These are phyloP conservation scores for Spheniscus humboldti DNA, from an alignment of 2,797 vertebrate genomes.

Conservation along the genomic window DNA sequence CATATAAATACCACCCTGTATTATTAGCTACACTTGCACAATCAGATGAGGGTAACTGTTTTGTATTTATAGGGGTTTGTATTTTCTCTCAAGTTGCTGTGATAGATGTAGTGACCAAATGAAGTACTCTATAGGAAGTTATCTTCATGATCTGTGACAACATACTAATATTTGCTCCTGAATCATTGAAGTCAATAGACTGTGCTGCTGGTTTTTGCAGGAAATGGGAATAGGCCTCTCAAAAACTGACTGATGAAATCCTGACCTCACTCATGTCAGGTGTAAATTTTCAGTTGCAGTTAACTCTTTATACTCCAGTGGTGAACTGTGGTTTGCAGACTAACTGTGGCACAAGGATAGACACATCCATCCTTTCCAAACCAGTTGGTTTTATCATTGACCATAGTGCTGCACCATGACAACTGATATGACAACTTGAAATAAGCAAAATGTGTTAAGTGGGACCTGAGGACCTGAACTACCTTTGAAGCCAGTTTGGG, in stretches of 20 bases:
- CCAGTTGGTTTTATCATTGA: not conserved
- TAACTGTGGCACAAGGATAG: not conserved
- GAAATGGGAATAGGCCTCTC: not conserved
- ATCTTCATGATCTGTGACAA: not conserved
- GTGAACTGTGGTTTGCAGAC: not conserved
- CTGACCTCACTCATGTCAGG: not conserved
- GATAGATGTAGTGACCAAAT: not conserved
- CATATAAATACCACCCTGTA: not conserved
- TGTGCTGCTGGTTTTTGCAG: not conserved
- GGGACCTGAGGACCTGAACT: not conserved
- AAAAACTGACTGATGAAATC: not conserved
- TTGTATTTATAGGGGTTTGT: not conserved
- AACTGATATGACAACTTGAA: not conserved
- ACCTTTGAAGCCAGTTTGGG: not conserved
- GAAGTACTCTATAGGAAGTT: not conserved
- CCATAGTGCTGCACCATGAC: accelerated
- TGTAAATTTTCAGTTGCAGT: not conserved
- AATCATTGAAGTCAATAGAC: not conserved
- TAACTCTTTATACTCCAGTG: not conserved
- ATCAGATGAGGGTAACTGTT: not conserved
- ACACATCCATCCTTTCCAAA: not conserved
- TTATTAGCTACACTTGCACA: not conserved
- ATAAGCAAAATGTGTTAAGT: not conserved
- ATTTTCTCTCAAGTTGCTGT: not conserved
- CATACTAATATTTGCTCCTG: not conserved